These are phyloP conservation scores for Psilanteris sp. DNA, from an alignment of 1,140 invertebrate genomes.

Conservation along the genomic window DNA sequence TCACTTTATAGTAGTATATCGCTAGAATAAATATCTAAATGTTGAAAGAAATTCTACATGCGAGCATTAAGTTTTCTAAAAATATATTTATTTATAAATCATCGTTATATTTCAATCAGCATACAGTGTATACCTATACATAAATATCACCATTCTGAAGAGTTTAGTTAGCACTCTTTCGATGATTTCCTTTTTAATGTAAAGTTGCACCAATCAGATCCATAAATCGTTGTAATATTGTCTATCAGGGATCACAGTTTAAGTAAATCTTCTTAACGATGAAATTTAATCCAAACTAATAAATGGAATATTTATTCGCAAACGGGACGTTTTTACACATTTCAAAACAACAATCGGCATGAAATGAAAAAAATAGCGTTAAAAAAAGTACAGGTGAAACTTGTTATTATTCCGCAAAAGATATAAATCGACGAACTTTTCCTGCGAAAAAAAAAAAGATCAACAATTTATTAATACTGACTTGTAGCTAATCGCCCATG, in stretches of 20 bases:
- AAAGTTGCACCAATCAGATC: neutral
- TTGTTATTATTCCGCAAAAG: neutral
- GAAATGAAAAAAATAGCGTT: neutral
- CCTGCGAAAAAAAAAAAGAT: neutral
- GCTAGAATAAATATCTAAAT: neutral
- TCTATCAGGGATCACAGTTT: constrained; percentile 60
- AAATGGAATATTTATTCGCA: neutral
- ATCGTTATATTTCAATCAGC: constrained; percentile 40
- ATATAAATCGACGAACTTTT: constrained; percentile 4
- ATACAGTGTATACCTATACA: constrained; percentile 22
- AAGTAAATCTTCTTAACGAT: constrained; percentile 24
- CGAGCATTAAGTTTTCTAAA: constrained; percentile 22
- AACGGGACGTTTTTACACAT: neutral
- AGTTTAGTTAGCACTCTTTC: neutral
- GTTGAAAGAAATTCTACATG: neutral
- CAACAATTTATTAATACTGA: constrained; percentile 49
- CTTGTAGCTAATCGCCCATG: constrained; percentile 34
- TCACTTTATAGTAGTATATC: neutral
- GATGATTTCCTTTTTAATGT: neutral
- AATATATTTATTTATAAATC: constrained; percentile 47
- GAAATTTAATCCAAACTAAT: neutral
- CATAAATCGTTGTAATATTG: constrained; percentile 4
- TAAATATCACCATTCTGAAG: constrained; percentile 14
- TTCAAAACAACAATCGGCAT: neutral
- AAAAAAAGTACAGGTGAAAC: neutral